Evolutionary conservation across 30 jellyfish, hydroid and myxozoan genomes (phyloP).

Genomic region (Nemopilema nomurai): DNA sequence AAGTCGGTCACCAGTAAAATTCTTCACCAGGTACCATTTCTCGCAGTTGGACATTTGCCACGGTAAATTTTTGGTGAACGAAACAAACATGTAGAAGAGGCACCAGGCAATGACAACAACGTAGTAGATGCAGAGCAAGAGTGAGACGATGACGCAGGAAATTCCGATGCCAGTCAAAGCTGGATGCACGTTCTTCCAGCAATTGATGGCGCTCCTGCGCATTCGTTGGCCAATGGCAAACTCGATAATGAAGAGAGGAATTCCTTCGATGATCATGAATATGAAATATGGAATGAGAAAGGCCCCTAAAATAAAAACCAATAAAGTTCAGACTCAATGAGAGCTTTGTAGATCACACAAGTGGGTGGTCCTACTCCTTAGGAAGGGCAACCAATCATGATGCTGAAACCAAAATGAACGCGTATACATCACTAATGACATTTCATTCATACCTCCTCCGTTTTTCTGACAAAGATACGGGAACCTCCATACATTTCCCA

Average conservation of each 20-base stretch:
- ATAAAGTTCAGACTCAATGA: too few species aligned
- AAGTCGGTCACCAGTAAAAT: not conserved
- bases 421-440: not conserved
- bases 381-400: too few species aligned
- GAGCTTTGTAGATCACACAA: too few species aligned
- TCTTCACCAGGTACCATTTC: slow-evolving; percentile 6
- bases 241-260: slow-evolving; percentile 90
- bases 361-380: too few species aligned
- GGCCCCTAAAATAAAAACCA: slow-evolving; percentile 77
- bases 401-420: too few species aligned
- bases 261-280: slow-evolving; percentile 94
- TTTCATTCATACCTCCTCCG: slow-evolving; percentile 81
- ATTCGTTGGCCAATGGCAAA: slow-evolving; percentile 91
- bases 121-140: slow-evolving; percentile 84
- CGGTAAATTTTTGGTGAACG: slow-evolving; percentile 77
- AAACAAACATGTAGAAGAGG: slow-evolving; percentile 66
- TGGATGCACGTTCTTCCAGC: slow-evolving; percentile 86
- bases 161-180: slow-evolving; percentile 88
- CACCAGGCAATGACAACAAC: slow-evolving; percentile 92
- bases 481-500: slow-evolving; percentile 93
- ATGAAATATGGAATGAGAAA: slow-evolving; percentile 87
- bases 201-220: slow-evolving; percentile 78
- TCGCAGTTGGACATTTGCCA: slow-evolving; percentile 77
- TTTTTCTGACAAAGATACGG: slow-evolving; percentile 89
- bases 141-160: slow-evolving; percentile 80